Evolutionary conservation across 2,888 invertebrate genomes (phyloP), one percentile per base, ranked within the genome.

Genomic region (Monopis laevigella): DNA sequence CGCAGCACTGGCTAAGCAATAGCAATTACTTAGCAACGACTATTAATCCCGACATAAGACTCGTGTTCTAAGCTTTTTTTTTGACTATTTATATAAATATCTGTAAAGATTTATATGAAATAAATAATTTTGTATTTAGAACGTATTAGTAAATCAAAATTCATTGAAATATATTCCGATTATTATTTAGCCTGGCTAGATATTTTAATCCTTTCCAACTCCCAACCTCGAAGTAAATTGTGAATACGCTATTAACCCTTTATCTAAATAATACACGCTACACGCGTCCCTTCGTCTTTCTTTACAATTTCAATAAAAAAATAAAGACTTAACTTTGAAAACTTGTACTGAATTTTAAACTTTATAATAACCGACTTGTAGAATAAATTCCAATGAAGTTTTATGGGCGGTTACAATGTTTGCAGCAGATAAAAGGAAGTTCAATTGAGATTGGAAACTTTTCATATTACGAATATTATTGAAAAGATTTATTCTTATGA

Each of bases 361-460:
- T n/a, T 8, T 8, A 21, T 36, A 36, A 3, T 16, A 6, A 21
- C 13, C 4, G 2, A 36, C 11, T 12, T 21, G 21, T 11, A 2
- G 21, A 8, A 2, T 18, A 36, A 6, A 11, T 11, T 36, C 11
- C 12, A 17, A 10, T 32, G 32, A 29, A 18, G 12, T 2, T 28
- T 12, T n/a, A 36, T 18, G 2, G 29, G 1, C 17, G 3, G 14
- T 40, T 40, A 29, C 11, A 13, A 17, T 19, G 7, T 29, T 40
- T 40, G 11, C 14, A 16, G 6, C 10, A 8, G 3, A 8, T 7
- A 26, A 40, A 28, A 28, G 28, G 32, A 30, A 40, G 40, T 40
- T 30, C 40, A 40, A 40, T 40, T 40, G 40, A 40, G 40, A 30
- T 40, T 40, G 40, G 40, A 40, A 40, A 40, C 40, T 40, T 30